Percentiles rank a stretch among this genome's conserved stretches.
phyloP scores from a whole-genome alignment of 2,888 invertebrate genomes.

The Blastobasis adustella region DNA sequence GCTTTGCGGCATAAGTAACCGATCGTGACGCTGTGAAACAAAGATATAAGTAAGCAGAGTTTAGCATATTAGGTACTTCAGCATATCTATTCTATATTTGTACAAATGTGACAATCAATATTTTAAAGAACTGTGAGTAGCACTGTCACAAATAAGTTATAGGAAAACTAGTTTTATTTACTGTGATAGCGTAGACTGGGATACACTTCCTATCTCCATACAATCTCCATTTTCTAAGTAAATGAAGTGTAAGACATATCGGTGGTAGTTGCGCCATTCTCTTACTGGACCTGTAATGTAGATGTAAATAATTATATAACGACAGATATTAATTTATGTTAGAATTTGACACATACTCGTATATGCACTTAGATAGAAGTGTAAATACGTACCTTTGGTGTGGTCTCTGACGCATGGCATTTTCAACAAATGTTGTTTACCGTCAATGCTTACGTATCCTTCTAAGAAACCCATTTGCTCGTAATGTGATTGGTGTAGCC shows the following conservation, averaged over 20 bases:
- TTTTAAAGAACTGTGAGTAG: too few relatives aligned
- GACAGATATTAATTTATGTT: too few relatives aligned
- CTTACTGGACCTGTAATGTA: constrained; percentile 61
- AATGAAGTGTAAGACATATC: constrained; percentile 82
- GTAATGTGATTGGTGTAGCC: constrained; percentile 83
- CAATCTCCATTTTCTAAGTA: constrained; percentile 81
- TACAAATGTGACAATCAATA: too few relatives aligned
- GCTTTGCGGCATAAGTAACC: background rate
- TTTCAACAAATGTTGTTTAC: constrained; percentile 53
- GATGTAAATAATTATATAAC: too few relatives aligned
- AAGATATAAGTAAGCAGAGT: background rate
- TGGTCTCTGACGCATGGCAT: constrained; percentile 81
- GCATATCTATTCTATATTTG: too few relatives aligned
- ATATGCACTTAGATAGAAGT: too few relatives aligned
- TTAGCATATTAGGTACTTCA: too few relatives aligned
- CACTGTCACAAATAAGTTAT: too few relatives aligned
- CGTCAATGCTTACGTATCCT: constrained; percentile 73
- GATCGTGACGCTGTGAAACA: background rate
- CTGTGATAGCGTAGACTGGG: constrained; percentile 78
- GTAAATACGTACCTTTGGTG: constrained; percentile 72
- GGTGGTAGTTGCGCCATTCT: constrained; percentile 80
- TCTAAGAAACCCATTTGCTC: constrained; percentile 81
- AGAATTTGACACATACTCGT: too few relatives aligned
- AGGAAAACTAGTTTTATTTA: constrained; percentile 32
- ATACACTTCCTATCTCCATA: constrained; percentile 78